Conservation (phyloP, 1,140 invertebrate genomes). For the Scaptodrosophila lebanonensis region DNA sequence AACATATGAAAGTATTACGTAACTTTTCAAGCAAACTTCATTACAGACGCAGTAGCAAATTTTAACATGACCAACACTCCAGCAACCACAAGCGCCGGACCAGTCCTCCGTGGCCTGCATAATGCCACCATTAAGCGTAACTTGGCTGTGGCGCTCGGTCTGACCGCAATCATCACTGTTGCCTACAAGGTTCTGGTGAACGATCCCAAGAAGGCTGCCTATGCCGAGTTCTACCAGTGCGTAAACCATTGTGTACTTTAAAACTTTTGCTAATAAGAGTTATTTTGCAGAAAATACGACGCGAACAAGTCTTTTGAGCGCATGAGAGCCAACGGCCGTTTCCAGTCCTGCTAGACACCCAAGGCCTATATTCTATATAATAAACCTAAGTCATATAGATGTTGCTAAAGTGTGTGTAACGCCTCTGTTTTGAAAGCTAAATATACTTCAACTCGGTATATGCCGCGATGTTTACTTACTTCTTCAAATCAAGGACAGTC, state of each 20-base stretch:
- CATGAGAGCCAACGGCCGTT: constrained; percentile 79
- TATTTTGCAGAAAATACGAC: constrained; percentile 79
- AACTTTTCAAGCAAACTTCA: constrained; percentile 34
- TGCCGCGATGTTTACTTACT: constrained; percentile 30
- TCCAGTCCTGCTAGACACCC: constrained; percentile 73
- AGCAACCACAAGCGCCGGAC: constrained; percentile 61
- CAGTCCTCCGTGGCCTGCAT: constrained; percentile 71
- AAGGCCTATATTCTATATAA: constrained; percentile 31
- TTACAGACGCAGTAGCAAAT: constrained; percentile 13
- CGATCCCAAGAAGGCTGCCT: constrained; percentile 78
- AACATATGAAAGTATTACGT: no score
- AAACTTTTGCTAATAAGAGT: constrained; percentile 15
- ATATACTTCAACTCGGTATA: constrained; percentile 57
- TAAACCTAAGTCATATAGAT: constrained; percentile 61
- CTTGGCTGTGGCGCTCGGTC: constrained; percentile 57
- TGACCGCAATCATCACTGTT: constrained; percentile 58
- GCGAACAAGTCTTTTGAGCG: constrained; percentile 79
- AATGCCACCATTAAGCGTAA: constrained; percentile 76
- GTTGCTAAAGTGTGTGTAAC: constrained; percentile 34
- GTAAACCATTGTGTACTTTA: background rate
- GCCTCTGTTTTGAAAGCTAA: constrained; percentile 58
- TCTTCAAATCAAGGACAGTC: background rate
- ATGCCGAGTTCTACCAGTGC: constrained; percentile 81
- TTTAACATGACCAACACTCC: constrained; percentile 61
- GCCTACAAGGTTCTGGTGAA: constrained; percentile 66